Conservation (phyloP, 2,888 invertebrate genomes). For the Drosophila stalkeri region DNA sequence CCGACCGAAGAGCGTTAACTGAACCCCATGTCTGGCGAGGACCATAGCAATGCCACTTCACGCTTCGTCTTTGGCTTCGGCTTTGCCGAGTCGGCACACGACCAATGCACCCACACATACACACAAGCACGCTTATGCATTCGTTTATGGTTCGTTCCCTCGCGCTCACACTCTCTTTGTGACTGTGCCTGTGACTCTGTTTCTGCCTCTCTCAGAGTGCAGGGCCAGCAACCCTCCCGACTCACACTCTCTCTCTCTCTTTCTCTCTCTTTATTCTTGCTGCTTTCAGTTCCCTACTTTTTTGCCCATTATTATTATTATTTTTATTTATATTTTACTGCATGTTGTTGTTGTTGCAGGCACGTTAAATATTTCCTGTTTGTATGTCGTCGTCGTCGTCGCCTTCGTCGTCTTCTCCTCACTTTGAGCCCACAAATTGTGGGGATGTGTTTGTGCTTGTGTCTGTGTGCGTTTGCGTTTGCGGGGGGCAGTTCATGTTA, state of each 20-base stretch:
- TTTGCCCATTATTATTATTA: constrained; percentile 77
- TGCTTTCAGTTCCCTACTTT: constrained; percentile 66
- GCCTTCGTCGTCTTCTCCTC: constrained; percentile 42
- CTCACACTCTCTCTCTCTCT: constrained; percentile 40
- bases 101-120: constrained; percentile 45
- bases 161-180: constrained; percentile 31
- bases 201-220: constrained; percentile 40
- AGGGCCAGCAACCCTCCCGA: constrained; percentile 61
- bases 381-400: constrained; percentile 58
- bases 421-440: constrained; percentile 70
- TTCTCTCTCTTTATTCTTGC: constrained; percentile 36
- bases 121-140: constrained; percentile 38
- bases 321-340: constrained; percentile 77
- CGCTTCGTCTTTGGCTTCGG: constrained; percentile 34
- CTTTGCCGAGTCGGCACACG: constrained; percentile 44
- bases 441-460: constrained; percentile 21
- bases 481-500: constrained; percentile 74
- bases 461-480: constrained; percentile 27
- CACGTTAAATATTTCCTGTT: constrained; percentile 82
- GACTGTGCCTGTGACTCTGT: constrained; percentile 9
- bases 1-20: constrained; percentile 27
- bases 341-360: constrained; percentile 69
- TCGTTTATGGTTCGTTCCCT: constrained; percentile 16
- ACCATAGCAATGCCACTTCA: constrained; percentile 46
- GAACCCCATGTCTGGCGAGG: constrained; percentile 50